Conservation (phyloP, 1,140 invertebrate species). For the Drosophila novamexicana region DNA sequence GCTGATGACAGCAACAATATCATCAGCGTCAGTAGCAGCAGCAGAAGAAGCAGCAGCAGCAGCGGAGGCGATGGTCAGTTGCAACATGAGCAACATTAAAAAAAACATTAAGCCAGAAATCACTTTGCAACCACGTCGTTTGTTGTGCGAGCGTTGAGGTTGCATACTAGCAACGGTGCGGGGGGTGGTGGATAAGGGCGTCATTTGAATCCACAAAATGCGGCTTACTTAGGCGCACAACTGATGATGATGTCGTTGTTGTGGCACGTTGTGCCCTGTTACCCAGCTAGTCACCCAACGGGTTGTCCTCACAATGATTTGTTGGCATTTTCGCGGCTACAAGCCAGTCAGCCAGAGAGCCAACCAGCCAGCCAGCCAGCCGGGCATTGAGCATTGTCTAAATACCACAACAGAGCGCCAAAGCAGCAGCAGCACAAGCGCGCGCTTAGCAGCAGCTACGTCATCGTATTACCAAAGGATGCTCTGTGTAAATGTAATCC, state of each 20-base stretch:
- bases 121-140: constrained; percentile 80
- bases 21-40: constrained; percentile 66
- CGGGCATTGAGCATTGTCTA: constrained; percentile 32
- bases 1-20: constrained; percentile 82
- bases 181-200: constrained; percentile 20
- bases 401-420: constrained; percentile 39
- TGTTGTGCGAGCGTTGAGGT: constrained; percentile 57
- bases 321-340: constrained; percentile 70
- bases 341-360: constrained; percentile 13
- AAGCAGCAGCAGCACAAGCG: constrained; percentile 3
- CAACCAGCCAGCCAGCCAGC: constrained; percentile 6
- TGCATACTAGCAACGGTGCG: not conserved
- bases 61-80: constrained; percentile 38
- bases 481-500: constrained; percentile 74
- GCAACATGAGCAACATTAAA: constrained; percentile 79
- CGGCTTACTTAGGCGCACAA: constrained; percentile 72
- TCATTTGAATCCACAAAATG: constrained; percentile 78
- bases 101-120: constrained; percentile 82
- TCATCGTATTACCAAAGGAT: constrained; percentile 78
- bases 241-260: constrained; percentile 71
- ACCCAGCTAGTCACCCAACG: constrained; percentile 20
- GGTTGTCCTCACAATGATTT: constrained; percentile 77
- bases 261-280: constrained; percentile 23
- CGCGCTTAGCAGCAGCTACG: constrained; percentile 6
- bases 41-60: constrained; percentile 19